phyloP scores from a whole-genome alignment of 2,888 invertebrate genomes.

The Globia sparganii region DNA sequence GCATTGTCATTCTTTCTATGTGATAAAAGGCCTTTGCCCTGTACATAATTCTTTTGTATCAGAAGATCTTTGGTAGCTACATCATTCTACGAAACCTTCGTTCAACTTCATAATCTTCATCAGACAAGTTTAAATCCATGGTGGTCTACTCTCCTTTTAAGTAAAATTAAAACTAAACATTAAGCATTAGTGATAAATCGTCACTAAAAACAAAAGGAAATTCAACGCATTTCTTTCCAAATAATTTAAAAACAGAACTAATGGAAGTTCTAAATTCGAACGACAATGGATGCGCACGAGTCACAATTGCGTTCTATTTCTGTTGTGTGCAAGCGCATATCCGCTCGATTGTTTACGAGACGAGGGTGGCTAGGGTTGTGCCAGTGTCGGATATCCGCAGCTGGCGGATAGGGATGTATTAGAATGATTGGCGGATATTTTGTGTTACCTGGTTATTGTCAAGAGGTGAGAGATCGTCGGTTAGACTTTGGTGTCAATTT shows the following conservation, averaged over 20 bases:
- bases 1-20: background rate
- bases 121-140: background rate
- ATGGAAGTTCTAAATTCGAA: constrained; percentile 80
- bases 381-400: constrained; percentile 60
- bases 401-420: constrained; percentile 40
- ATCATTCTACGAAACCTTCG: background rate
- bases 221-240: constrained; percentile 55
- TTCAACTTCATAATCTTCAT: background rate
- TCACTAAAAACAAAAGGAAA: constrained; percentile 51
- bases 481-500: background rate
- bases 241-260: constrained; percentile 70
- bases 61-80: background rate
- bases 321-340: constrained; percentile 74
- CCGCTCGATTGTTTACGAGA: constrained; percentile 73
- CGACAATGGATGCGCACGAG: constrained; percentile 76
- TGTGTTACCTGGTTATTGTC: constrained; percentile 22
- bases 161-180: constrained; percentile 23
- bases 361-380: constrained; percentile 64
- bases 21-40: background rate
- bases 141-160: constrained; percentile 14
- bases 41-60: too few relatives aligned
- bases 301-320: constrained; percentile 80
- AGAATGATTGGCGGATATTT: constrained; percentile 41
- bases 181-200: constrained; percentile 57
- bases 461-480: constrained; percentile 6